Conservation (phyloP, 1,140 invertebrate genomes). For the Aphaenogaster ashmeadi region DNA sequence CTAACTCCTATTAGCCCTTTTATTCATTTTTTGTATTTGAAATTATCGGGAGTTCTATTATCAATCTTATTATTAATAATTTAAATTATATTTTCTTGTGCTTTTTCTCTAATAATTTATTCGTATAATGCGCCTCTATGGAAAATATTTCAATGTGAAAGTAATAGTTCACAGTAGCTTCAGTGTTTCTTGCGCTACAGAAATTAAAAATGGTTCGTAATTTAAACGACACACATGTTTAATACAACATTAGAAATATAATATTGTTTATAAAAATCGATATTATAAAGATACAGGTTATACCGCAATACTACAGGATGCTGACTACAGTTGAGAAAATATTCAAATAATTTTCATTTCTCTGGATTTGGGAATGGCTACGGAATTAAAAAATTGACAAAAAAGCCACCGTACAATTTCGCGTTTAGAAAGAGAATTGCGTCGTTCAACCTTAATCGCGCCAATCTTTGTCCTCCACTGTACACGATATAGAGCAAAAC, state of each 20-base stretch:
- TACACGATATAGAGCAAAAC: not conserved
- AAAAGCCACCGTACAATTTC: not conserved
- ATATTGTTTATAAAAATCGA: not conserved
- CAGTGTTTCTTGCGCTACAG: not conserved
- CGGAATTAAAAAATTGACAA: not conserved
- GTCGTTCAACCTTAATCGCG: conserved; percentile 44
- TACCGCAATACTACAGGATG: not conserved
- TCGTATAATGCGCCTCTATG: not conserved
- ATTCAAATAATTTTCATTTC: not conserved
- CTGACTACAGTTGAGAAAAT: not conserved
- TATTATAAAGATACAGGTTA: not conserved
- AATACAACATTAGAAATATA: not conserved
- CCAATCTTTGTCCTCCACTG: conserved; percentile 35
- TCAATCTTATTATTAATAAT: not conserved
- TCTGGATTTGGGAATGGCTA: not conserved
- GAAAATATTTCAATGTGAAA: not conserved
- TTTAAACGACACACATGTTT: not conserved
- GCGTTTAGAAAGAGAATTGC: conserved; percentile 52
- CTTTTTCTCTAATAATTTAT: not conserved
- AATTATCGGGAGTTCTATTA: too few species aligned
- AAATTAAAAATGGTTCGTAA: not conserved
- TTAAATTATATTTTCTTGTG: not conserved
- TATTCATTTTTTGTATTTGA: too few species aligned
- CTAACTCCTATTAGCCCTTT: too few species aligned
- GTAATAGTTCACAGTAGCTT: not conserved